Conservation (phyloP, 2,888 invertebrate genomes). For the Ethmia dodecea region DNA sequence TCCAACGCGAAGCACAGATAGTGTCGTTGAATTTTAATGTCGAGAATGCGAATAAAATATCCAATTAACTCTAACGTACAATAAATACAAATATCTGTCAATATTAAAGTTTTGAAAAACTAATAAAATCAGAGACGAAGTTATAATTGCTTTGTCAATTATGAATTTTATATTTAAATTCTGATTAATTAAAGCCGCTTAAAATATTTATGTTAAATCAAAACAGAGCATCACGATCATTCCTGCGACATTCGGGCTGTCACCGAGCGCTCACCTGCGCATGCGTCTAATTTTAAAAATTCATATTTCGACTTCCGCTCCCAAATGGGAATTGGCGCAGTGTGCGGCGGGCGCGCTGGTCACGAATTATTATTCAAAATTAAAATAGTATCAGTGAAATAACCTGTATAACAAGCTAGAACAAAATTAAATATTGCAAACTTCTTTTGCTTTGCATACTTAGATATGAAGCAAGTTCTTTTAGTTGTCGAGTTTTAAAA, state of each 20-base stretch:
- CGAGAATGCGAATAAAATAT: too few relatives aligned
- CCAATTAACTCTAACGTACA: background rate
- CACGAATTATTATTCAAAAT: conserved; percentile 20
- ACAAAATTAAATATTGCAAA: too few relatives aligned
- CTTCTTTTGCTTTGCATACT: too few relatives aligned
- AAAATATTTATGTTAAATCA: conserved; percentile 43
- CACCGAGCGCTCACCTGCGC: conserved; percentile 66
- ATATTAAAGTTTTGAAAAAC: conserved; percentile 2
- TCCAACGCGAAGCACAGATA: too few relatives aligned
- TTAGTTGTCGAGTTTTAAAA: too few relatives aligned
- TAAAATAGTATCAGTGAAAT: conserved; percentile 5
- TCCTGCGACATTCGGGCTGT: conserved; percentile 38
- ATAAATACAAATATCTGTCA: conserved; percentile 1
- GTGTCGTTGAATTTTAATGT: too few relatives aligned
- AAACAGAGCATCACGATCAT: conserved; percentile 26
- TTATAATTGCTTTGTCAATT: conserved; percentile 6
- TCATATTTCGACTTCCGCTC: conserved; percentile 74
- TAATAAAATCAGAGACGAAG: too few relatives aligned
- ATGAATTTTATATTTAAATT: conserved; percentile 17
- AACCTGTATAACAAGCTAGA: too few relatives aligned
- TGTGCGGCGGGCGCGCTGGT: conserved; percentile 31
- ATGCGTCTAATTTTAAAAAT: conserved; percentile 70
- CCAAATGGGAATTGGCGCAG: conserved; percentile 68
- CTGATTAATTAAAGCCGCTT: conserved; percentile 48
- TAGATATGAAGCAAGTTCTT: too few relatives aligned